Evolutionary conservation across 2,888 invertebrate species (phyloP).

Genomic region (Hesperia comma): DNA sequence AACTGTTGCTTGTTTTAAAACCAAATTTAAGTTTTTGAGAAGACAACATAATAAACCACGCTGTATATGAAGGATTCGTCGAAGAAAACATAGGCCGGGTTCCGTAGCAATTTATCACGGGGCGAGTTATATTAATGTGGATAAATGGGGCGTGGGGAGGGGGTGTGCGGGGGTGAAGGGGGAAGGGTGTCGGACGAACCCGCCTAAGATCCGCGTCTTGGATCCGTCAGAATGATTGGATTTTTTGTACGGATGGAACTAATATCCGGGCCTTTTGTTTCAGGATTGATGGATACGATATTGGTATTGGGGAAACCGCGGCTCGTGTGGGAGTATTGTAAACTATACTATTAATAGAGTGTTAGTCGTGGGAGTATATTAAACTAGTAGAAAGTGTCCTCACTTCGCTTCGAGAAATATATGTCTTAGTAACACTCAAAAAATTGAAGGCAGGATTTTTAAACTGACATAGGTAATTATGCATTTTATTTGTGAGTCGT

Average conservation of each 20-base stretch:
- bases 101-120: constrained; percentile 81
- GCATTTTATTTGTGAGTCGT: too few relatives aligned
- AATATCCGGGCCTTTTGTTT: not conserved
- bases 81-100: constrained; percentile 80
- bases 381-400: too few relatives aligned
- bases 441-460: too few relatives aligned
- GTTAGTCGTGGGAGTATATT: too few relatives aligned
- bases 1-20: too few relatives aligned
- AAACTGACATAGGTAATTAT: too few relatives aligned
- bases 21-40: too few relatives aligned
- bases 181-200: constrained; percentile 23
- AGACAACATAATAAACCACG: constrained; percentile 46
- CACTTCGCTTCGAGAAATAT: too few relatives aligned
- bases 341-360: too few relatives aligned
- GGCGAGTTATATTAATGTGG: constrained; percentile 82
- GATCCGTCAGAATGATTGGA: constrained; percentile 39
- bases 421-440: too few relatives aligned
- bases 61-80: constrained; percentile 73
- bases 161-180: constrained; percentile 47
- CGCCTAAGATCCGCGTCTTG: constrained; percentile 40
- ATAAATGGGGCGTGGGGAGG: constrained; percentile 45
- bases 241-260: constrained; percentile 37
- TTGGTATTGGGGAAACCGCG: not conserved
- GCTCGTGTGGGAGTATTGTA: too few relatives aligned
- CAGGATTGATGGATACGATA: not conserved